Evolutionary conservation across 2,797 vertebrate genomes (phyloP).

Genomic region (Epinephelus coioides): DNA sequence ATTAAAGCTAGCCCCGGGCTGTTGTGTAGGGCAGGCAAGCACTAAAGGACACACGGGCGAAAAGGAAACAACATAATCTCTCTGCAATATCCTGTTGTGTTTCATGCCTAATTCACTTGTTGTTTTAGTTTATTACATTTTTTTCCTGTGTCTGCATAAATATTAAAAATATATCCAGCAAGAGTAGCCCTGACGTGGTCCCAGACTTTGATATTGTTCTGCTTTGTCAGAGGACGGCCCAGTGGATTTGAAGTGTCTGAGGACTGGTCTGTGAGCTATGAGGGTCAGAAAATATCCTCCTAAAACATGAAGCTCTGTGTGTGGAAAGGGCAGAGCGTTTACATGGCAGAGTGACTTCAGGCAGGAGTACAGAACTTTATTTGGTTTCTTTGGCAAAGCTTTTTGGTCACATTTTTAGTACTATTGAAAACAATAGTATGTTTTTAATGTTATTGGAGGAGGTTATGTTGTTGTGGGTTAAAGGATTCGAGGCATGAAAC

Average conservation of each 20-base stretch:
- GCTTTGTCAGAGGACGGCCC: constrained; percentile 87
- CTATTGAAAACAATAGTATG: constrained; percentile 13
- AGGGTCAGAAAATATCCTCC: constrained; percentile 76
- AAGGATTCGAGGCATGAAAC: constrained; percentile 16
- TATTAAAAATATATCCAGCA: constrained; percentile 95
- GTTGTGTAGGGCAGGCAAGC: constrained; percentile 77
- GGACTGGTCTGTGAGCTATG: constrained; percentile 79
- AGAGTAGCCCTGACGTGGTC: constrained; percentile 89
- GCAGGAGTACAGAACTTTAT: constrained; percentile 40
- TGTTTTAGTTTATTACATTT: constrained; percentile 84
- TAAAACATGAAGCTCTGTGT: constrained; percentile 51
- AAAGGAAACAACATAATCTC: constrained; percentile 97
- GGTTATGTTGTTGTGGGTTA: constrained; percentile 34
- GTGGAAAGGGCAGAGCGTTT: constrained; percentile 43
- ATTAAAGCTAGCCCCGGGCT: constrained; percentile 84
- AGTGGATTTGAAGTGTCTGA: constrained; percentile 90
- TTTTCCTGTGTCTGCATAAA: constrained; percentile 91
- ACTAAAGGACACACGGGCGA: constrained; percentile 82
- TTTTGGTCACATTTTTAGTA: constrained; percentile 3
- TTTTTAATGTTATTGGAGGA: constrained; percentile 35
- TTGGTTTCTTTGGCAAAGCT: constrained; percentile 41
- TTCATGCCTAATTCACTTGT: constrained; percentile 91
- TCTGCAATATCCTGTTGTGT: constrained; percentile 99
- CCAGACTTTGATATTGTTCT: constrained; percentile 88
- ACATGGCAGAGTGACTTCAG: constrained; percentile 49